Evolutionary conservation across 1,140 invertebrate genomes (phyloP).

Genomic region (Eumeta japonica): DNA sequence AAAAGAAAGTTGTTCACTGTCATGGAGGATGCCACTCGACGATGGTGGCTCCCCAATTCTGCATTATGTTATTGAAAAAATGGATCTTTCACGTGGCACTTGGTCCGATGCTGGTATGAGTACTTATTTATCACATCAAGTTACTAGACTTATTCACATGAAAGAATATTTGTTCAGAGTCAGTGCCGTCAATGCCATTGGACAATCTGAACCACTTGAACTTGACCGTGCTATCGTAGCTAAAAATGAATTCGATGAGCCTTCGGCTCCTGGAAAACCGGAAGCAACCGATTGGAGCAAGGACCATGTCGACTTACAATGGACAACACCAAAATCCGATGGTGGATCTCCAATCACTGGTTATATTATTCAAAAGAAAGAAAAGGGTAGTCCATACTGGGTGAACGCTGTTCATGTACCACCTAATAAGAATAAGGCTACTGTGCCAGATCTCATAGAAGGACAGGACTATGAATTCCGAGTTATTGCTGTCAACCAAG

Average conservation of each 20-base stretch:
- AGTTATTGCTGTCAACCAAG: slow-evolving; percentile 91
- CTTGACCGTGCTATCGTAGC: slow-evolving; percentile 85
- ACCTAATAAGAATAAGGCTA: slow-evolving; percentile 72
- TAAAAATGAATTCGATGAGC: slow-evolving; percentile 93
- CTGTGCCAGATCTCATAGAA: slow-evolving; percentile 85
- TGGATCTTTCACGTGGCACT: slow-evolving; percentile 90
- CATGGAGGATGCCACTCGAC: slow-evolving; percentile 81
- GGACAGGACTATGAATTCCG: slow-evolving; percentile 97
- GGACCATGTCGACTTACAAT: slow-evolving; percentile 88
- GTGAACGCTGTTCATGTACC: slow-evolving; percentile 86
- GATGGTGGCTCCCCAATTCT: slow-evolving; percentile 91
- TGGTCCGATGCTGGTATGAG: slow-evolving; percentile 94
- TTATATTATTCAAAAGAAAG: slow-evolving; percentile 95
- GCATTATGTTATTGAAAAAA: slow-evolving; percentile 97
- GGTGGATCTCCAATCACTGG: slow-evolving; percentile 89
- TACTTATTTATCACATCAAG: slow-evolving; percentile 77
- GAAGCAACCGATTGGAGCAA: slow-evolving; percentile 89
- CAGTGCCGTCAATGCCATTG: slow-evolving; percentile 92
- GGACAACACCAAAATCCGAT: slow-evolving; percentile 82
- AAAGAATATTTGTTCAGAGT: slow-evolving; percentile 92
- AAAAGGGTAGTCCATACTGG: slow-evolving; percentile 88
- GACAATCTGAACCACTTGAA: slow-evolving; percentile 88
- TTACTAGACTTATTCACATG: slow-evolving; percentile 83
- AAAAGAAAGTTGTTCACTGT: slow-evolving; percentile 83
- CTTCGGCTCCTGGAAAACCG: slow-evolving; percentile 87